Conservation (phyloP, 2,113 vertebrate genomes). For the Chaetura pelagica region DNA sequence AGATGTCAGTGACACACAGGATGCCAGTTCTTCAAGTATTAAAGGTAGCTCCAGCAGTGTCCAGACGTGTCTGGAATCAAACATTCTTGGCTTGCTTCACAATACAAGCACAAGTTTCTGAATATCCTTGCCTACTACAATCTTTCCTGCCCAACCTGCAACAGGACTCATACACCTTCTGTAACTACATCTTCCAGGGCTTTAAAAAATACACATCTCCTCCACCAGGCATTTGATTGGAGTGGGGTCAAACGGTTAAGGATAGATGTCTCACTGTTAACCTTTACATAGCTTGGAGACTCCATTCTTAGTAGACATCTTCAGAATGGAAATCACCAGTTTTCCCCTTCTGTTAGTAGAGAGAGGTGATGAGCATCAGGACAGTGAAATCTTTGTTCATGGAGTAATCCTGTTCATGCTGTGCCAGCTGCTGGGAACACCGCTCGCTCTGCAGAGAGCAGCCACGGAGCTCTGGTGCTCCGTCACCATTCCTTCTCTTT, state of each 20-base stretch:
- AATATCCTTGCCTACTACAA: neutral
- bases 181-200: no score
- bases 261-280: neutral
- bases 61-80: neutral
- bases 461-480: neutral
- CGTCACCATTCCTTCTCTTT: neutral
- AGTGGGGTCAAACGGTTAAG: neutral
- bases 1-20: neutral
- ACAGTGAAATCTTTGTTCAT: neutral
- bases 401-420: neutral
- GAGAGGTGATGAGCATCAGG: neutral
- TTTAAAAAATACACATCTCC: neutral
- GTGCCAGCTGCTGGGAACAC: neutral
- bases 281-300: neutral
- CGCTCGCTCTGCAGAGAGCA: accelerated
- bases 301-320: neutral
- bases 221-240: neutral
- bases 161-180: no score
- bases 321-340: neutral
- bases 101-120: neutral
- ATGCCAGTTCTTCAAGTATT: neutral
- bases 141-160: neutral
- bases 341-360: neutral
- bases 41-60: neutral
- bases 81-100: neutral